These are phyloP conservation scores for Drosophila pectinifera DNA, from an alignment of 1,140 invertebrate species.

Conservation along the genomic window DNA sequence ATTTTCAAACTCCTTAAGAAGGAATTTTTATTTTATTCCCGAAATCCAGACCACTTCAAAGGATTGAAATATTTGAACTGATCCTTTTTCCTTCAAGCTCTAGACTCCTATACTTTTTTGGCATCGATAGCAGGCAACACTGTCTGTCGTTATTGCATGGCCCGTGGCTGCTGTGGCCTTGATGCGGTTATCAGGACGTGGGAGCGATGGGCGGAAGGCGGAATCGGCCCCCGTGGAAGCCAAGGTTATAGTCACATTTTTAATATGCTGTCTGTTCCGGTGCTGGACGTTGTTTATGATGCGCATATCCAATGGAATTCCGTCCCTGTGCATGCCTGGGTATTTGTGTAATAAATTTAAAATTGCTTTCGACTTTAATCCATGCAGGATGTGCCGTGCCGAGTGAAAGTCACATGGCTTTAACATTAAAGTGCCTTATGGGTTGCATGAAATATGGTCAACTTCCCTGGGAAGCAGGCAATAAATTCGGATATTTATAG, in stretches of 20 bases:
- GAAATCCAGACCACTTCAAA: too few relatives aligned
- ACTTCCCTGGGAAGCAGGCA: slow-evolving; percentile 8
- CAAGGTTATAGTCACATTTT: slow-evolving; percentile 80
- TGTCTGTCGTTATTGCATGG: slow-evolving; percentile 32
- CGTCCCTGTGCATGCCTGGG: slow-evolving; percentile 20
- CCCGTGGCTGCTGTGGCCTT: slow-evolving; percentile 63
- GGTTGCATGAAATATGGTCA: slow-evolving; percentile 17
- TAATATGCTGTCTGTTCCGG: slow-evolving; percentile 69
- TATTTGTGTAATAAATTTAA: slow-evolving; percentile 53
- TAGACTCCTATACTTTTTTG: not conserved
- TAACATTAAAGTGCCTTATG: slow-evolving; percentile 26
- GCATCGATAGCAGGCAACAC: slow-evolving; percentile 10
- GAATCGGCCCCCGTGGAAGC: slow-evolving; percentile 20
- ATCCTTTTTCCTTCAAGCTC: not conserved
- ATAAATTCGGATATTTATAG: slow-evolving; percentile 31
- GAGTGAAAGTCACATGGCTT: slow-evolving; percentile 12
- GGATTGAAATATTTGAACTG: too few relatives aligned
- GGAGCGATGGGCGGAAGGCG: slow-evolving; percentile 6
- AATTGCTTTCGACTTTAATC: slow-evolving; percentile 37
- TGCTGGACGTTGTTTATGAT: slow-evolving; percentile 66
- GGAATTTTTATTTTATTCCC: too few relatives aligned
- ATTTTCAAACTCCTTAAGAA: too few relatives aligned
- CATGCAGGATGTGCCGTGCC: slow-evolving; percentile 10
- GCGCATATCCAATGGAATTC: slow-evolving; percentile 54
- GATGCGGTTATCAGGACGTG: slow-evolving; percentile 54